phyloP scores from a whole-genome alignment of 2,888 invertebrate species.

The Epirrhoe tristata region DNA sequence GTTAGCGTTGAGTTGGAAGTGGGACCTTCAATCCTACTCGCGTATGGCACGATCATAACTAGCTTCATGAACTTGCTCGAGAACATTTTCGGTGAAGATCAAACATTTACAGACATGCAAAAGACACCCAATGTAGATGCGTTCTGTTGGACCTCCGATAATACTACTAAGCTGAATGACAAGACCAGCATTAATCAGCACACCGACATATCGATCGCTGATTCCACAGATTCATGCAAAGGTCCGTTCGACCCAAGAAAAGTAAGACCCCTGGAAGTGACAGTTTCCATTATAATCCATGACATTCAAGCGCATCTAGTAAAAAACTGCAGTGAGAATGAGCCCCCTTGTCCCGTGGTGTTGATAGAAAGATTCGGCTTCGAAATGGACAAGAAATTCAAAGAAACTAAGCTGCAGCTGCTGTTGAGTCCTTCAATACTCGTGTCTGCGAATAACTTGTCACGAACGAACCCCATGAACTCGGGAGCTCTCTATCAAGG shows the following conservation, averaged over 20 bases:
- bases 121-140: slow-evolving; percentile 82
- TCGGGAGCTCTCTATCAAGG: slow-evolving; percentile 89
- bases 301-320: slow-evolving; percentile 98
- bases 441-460: slow-evolving; percentile 90
- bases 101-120: slow-evolving; percentile 97
- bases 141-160: slow-evolving; percentile 73
- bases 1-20: slow-evolving; percentile 97
- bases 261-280: slow-evolving; percentile 95
- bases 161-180: slow-evolving; percentile 69
- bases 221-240: slow-evolving; percentile 85
- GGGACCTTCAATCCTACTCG: slow-evolving; percentile 95
- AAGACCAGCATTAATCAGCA: slow-evolving; percentile 76
- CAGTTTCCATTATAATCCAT: slow-evolving; percentile 96
- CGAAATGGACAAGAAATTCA: slow-evolving; percentile 98
- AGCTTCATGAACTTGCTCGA: slow-evolving; percentile 96
- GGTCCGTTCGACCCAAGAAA: slow-evolving; percentile 93
- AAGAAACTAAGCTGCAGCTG: slow-evolving; percentile 96
- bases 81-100: slow-evolving; percentile 99
- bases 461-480: slow-evolving; percentile 84
- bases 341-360: slow-evolving; percentile 96
- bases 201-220: slow-evolving; percentile 87
- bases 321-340: slow-evolving; percentile 95
- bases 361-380: slow-evolving; percentile 96
- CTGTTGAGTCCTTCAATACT: slow-evolving; percentile 95
- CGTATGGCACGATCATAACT: slow-evolving; percentile 96